Percentiles rank a stretch among this genome's conserved stretches.
phyloP scores from a whole-genome alignment of 2,797 vertebrate species.

The Dallia pectoralis region DNA sequence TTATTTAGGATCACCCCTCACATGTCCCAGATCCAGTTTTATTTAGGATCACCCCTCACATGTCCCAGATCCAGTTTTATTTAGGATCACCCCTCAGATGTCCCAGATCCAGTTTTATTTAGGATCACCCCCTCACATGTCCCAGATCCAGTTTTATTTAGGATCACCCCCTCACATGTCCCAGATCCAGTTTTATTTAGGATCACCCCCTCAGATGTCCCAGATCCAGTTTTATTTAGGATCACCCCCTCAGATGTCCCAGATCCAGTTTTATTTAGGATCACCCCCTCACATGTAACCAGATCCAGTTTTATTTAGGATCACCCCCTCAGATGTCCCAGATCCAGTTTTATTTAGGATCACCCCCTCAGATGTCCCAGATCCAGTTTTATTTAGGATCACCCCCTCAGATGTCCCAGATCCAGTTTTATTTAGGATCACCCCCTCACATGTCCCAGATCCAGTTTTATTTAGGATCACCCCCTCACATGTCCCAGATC shows the following conservation, averaged over 20 bases:
- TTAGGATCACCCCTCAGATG: constrained; percentile 55
- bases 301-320: constrained; percentile 45
- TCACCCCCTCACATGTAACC: constrained; percentile 41
- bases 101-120: constrained; percentile 51
- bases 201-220: constrained; percentile 36
- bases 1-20: not conserved
- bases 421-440: too few species aligned
- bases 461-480: constrained; percentile 37
- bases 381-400: constrained; percentile 44
- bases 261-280: constrained; percentile 38
- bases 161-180: constrained; percentile 51
- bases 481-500: constrained; percentile 6
- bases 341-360: constrained; percentile 47
- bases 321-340: constrained; percentile 49
- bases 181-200: too few species aligned
- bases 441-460: constrained; percentile 45
- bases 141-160: constrained; percentile 31
- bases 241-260: constrained; percentile 4
- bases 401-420: too few species aligned
- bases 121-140: not conserved
- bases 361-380: constrained; percentile 6
- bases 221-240: constrained; percentile 48
- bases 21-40: constrained; percentile 20
- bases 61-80: constrained; percentile 32
- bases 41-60: constrained; percentile 48